Evolutionary conservation across 2,888 invertebrate genomes (phyloP).

Genomic region (Drosophila birchii): DNA sequence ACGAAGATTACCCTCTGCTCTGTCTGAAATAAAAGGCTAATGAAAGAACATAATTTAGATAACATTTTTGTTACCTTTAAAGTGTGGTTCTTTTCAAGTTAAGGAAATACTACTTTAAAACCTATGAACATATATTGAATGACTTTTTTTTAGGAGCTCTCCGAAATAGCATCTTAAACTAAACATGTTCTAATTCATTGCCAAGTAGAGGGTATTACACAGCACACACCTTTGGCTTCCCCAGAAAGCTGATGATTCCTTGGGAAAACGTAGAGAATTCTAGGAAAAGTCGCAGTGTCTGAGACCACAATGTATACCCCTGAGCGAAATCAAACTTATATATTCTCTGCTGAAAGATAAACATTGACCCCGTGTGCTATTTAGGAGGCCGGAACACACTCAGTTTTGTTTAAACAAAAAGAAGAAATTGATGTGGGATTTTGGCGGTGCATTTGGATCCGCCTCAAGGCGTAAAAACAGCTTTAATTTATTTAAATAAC

Average conservation of each 20-base stretch:
- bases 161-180: background rate
- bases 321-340: background rate
- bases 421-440: constrained; percentile 6
- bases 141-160: background rate
- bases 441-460: constrained; percentile 15
- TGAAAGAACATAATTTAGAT: too few relatives aligned
- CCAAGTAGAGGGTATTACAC: background rate
- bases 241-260: background rate
- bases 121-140: background rate
- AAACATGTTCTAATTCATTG: background rate
- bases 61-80: too few relatives aligned
- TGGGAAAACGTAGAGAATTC: background rate
- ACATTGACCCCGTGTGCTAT: constrained; percentile 23
- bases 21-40: too few relatives aligned
- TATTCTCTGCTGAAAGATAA: constrained; percentile 9
- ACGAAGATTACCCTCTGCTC: constrained; percentile 1
- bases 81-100: too few relatives aligned
- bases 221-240: too few relatives aligned
- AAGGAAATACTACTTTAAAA: too few relatives aligned
- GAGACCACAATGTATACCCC: background rate
- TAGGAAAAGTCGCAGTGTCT: background rate
- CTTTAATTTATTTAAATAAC: background rate
- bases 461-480: background rate
- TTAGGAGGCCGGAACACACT: constrained; percentile 3
- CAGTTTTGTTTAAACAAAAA: constrained; percentile 11